Percentiles rank a stretch among this genome's conserved stretches.
Conservation (phyloP, 1,140 invertebrate genomes). For the Stegodyphus dumicola region DNA sequence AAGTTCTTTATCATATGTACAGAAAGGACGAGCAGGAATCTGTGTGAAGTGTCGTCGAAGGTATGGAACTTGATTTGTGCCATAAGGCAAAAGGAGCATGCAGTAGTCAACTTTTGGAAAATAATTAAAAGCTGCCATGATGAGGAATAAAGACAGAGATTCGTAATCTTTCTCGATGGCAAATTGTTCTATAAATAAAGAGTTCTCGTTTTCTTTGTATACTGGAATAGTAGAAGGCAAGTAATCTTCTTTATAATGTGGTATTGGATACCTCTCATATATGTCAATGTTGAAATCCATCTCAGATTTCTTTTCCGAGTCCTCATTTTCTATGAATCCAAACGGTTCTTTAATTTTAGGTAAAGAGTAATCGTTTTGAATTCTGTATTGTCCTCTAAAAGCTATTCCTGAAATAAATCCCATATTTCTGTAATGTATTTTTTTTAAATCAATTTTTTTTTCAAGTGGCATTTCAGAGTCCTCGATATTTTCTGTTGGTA, state of each 20-base stretch:
- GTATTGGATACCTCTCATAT: neutral
- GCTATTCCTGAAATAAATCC: slow-evolving; percentile 43
- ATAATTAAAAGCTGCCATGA: slow-evolving; percentile 37
- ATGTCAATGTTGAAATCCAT: neutral
- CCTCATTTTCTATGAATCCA: neutral
- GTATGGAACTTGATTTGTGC: slow-evolving; percentile 21
- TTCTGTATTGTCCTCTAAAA: slow-evolving; percentile 18
- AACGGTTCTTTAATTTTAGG: slow-evolving; percentile 38
- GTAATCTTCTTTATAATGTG: neutral
- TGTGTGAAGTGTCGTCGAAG: slow-evolving; percentile 25
- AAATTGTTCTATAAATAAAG: slow-evolving; percentile 31
- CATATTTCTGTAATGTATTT: slow-evolving; percentile 45
- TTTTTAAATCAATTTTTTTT: neutral
- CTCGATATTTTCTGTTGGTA: neutral
- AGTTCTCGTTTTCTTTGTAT: slow-evolving; percentile 19
- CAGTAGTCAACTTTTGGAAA: slow-evolving; percentile 24
- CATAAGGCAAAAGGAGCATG: slow-evolving; percentile 34
- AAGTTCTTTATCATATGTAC: slow-evolving; percentile 43
- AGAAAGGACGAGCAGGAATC: slow-evolving; percentile 28
- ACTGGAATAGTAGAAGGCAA: slow-evolving; percentile 1
- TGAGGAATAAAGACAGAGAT: neutral
- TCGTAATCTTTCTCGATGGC: slow-evolving; percentile 46
- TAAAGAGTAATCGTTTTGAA: slow-evolving; percentile 10
- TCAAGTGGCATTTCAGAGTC: neutral
- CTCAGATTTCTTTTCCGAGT: neutral